These are phyloP conservation scores for Conus ventricosus DNA, from an alignment of 1,140 invertebrate species.

Conservation along the genomic window DNA sequence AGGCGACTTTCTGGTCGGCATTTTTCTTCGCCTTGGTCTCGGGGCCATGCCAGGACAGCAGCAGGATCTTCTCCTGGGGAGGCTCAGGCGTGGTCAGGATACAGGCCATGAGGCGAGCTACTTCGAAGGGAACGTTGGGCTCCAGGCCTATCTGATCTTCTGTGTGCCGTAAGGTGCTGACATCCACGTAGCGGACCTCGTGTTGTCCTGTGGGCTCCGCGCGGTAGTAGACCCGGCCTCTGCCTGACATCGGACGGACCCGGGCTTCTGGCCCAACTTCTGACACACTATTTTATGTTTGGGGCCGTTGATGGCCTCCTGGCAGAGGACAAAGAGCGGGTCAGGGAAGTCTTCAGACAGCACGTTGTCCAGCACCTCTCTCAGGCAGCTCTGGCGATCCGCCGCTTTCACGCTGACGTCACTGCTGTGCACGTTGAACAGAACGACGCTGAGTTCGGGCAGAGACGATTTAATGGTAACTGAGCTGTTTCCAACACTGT, in stretches of 20 bases:
- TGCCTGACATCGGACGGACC: neutral
- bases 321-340: neutral
- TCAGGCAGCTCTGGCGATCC: neutral
- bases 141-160: neutral
- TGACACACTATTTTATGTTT: neutral
- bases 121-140: neutral
- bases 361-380: neutral
- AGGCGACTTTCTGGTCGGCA: neutral
- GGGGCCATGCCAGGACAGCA: neutral
- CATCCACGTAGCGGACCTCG: neutral
- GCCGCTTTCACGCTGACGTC: neutral
- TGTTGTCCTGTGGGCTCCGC: neutral
- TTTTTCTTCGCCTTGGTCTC: neutral
- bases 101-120: neutral
- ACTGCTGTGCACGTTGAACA: constrained; percentile 1
- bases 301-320: neutral
- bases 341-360: neutral
- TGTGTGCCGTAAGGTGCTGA: neutral
- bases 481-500: too few species aligned
- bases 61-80: neutral
- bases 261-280: neutral
- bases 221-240: neutral
- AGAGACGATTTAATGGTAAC: neutral
- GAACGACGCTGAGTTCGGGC: neutral
- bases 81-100: neutral